Percentiles rank a stretch among this genome's conserved stretches.
Evolutionary conservation across 2,888 invertebrate genomes (phyloP).

Genomic region (Lucinisca nassula): DNA sequence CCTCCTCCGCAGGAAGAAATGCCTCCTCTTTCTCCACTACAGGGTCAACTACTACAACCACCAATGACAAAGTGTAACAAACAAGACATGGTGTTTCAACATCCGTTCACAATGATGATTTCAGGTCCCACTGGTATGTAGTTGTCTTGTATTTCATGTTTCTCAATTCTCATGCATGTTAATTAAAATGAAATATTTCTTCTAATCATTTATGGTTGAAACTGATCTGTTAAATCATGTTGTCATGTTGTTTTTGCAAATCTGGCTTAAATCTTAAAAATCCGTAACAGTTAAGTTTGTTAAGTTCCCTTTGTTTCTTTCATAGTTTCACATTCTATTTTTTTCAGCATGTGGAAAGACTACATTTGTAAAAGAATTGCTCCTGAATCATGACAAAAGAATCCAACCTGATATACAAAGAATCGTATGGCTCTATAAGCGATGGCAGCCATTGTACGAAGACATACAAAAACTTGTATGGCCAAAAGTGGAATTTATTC

Average conservation of each 20-base stretch:
- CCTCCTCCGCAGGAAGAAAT: not conserved
- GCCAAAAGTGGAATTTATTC: constrained; percentile 57
- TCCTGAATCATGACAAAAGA: constrained; percentile 19
- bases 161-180: not conserved
- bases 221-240: not conserved
- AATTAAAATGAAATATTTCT: not conserved
- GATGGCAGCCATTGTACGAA: constrained; percentile 49
- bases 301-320: not conserved
- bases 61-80: not conserved
- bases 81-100: constrained; percentile 10
- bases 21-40: not conserved
- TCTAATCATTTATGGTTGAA: not conserved
- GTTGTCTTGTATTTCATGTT: not conserved
- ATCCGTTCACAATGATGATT: constrained; percentile 32
- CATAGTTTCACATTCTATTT: not conserved
- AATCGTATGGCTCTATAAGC: constrained; percentile 25
- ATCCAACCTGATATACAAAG: constrained; percentile 47
- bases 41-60: not conserved
- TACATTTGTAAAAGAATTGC: too few relatives aligned
- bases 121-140: constrained; percentile 12
- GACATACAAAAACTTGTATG: constrained; percentile 23
- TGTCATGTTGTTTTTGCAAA: too few relatives aligned
- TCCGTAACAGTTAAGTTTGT: not conserved
- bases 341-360: constrained; percentile 27
- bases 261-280: not conserved